A percentile compares a stretch with the other conserved stretches of the same genome.
These are phyloP conservation scores for Sus cebifrons DNA, from an alignment of 2,797 vertebrate genomes.

Conservation along the genomic window DNA sequence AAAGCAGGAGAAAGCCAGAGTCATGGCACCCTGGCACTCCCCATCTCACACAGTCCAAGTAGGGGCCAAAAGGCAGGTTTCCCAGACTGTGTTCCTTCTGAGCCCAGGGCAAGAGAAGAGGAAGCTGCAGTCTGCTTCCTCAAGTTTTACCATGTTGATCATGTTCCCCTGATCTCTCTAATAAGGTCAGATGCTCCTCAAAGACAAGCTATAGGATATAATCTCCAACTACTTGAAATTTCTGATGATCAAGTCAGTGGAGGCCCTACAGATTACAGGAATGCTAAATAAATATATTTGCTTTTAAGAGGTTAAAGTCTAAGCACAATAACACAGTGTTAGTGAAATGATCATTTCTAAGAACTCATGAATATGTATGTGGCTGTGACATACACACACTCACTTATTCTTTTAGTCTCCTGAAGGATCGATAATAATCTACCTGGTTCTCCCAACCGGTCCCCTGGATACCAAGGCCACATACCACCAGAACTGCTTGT, in stretches of 20 bases:
- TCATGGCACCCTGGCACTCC: too few species aligned
- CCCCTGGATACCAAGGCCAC: neutral
- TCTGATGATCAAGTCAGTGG: neutral
- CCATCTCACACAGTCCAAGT: neutral
- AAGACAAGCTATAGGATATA: neutral
- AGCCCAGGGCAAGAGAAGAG: too few species aligned
- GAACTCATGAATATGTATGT: neutral
- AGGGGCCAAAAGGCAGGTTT: neutral
- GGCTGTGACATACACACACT: neutral
- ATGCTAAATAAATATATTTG: neutral
- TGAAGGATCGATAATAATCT: neutral
- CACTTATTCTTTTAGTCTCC: fast-evolving
- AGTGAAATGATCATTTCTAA: neutral
- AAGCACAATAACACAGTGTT: neutral
- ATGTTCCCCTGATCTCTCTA: neutral
- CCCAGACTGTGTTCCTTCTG: too few species aligned
- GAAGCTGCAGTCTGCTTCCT: fast-evolving
- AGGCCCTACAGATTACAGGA: too few species aligned
- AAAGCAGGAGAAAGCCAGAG: neutral
- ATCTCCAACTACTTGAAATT: neutral
- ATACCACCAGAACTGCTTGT: neutral
- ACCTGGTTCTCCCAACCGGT: neutral
- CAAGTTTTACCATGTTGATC: fast-evolving
- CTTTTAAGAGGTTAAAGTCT: neutral
- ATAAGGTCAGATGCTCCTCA: neutral